Percentiles rank a stretch among this genome's conserved stretches.
Conservation (phyloP, 2,113 vertebrate genomes). For the Neotragus moschatus region DNA sequence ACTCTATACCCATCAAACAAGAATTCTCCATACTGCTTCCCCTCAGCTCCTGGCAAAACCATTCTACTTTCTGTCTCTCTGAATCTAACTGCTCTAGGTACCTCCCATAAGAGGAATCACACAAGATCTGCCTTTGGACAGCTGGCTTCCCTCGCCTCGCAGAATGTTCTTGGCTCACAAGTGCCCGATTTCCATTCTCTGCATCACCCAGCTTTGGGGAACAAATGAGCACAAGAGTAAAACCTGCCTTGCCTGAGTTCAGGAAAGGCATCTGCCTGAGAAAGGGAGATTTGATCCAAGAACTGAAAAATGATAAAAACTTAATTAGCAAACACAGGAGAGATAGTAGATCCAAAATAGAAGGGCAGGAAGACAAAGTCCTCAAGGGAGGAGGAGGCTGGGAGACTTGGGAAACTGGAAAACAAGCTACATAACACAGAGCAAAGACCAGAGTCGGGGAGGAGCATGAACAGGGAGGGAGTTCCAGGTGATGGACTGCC, state of each 20-base stretch:
- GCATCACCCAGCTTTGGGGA: background rate
- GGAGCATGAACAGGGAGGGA: background rate
- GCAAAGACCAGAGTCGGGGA: background rate
- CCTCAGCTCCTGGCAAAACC: too few relatives aligned
- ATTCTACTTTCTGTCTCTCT: background rate
- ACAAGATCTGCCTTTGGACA: background rate
- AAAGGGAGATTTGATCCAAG: background rate
- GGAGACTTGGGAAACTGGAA: background rate
- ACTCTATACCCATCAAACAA: rapidly evolving
- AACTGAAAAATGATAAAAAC: background rate
- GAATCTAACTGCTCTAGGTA: background rate
- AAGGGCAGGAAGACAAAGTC: background rate
- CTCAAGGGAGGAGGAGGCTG: background rate
- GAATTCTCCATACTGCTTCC: too few relatives aligned
- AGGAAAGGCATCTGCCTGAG: background rate
- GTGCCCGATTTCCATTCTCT: background rate
- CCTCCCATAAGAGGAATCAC: background rate
- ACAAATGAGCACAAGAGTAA: background rate
- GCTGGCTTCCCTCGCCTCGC: background rate
- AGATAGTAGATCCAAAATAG: rapidly evolving
- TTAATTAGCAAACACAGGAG: background rate
- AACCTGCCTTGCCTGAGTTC: background rate
- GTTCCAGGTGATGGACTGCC: rapidly evolving
- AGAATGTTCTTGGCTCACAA: rapidly evolving
- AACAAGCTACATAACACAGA: background rate